Evolutionary conservation across 2,113 vertebrate genomes (phyloP).

Genomic region (Anseranas semipalmata): DNA sequence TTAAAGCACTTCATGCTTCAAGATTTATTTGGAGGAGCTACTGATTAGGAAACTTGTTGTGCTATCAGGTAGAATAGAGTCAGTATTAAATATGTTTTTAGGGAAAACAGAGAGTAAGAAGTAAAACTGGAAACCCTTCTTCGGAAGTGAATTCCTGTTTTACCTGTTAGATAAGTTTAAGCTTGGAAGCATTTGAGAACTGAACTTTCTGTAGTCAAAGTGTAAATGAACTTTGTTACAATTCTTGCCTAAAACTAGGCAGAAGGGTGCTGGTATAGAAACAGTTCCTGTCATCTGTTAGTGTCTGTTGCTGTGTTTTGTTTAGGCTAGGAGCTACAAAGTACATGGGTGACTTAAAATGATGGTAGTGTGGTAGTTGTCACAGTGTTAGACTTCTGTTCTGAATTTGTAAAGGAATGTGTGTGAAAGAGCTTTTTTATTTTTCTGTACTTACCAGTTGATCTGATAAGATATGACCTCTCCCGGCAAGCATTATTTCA

Average conservation of each 20-base stretch:
- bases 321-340: not conserved
- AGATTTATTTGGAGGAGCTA: not conserved
- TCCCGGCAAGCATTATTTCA: not conserved
- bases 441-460: not conserved
- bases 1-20: not conserved
- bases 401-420: not conserved
- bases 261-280: not conserved
- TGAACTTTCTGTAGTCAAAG: not conserved
- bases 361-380: not conserved
- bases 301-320: not conserved
- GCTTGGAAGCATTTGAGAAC: not conserved
- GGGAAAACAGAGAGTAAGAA: not conserved
- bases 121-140: not conserved
- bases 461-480: not conserved
- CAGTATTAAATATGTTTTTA: not conserved
- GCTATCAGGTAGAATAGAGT: not conserved
- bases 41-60: not conserved
- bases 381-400: not conserved
- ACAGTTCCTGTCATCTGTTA: not conserved
- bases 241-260: not conserved
- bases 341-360: not conserved
- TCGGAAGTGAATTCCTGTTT: not conserved
- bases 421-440: not conserved
- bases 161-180: not conserved
- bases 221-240: not conserved